Evolutionary conservation across 1,140 invertebrate species (phyloP).

Genomic region (Polypedilum pembai): DNA sequence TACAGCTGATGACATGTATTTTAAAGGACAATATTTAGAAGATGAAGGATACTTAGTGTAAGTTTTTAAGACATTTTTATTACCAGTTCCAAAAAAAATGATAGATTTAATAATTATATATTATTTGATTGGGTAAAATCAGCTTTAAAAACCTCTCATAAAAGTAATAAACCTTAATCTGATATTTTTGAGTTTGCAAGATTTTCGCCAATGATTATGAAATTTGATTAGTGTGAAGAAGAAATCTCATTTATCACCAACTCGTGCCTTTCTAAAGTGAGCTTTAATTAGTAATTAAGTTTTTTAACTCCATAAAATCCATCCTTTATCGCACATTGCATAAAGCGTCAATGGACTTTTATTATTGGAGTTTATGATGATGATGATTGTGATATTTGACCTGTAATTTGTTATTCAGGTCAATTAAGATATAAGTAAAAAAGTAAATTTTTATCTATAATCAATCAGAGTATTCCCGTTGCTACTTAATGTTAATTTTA

Average conservation of each 20-base stretch:
- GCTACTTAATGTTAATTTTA: not conserved
- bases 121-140: not conserved
- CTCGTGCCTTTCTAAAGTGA: not conserved
- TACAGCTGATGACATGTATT: not conserved
- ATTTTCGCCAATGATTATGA: not conserved
- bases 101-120: not conserved
- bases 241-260: too few relatives aligned
- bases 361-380: too few relatives aligned
- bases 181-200: not conserved
- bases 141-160: constrained; percentile 7
- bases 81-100: not conserved
- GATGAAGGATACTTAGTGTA: constrained; percentile 23
- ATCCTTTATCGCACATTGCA: constrained; percentile 3
- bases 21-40: not conserved
- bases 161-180: not conserved
- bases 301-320: not conserved
- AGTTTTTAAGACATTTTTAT: not conserved
- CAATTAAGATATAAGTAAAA: not conserved
- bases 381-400: not conserved
- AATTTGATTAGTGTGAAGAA: not conserved
- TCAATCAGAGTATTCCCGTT: constrained; percentile 12
- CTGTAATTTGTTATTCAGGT: not conserved
- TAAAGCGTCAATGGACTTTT: not conserved
- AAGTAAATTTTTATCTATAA: too few relatives aligned
- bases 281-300: constrained; percentile 4